phyloP scores from a whole-genome alignment of 2,113 vertebrate species.

The Acrocephalus arundinaceus region DNA sequence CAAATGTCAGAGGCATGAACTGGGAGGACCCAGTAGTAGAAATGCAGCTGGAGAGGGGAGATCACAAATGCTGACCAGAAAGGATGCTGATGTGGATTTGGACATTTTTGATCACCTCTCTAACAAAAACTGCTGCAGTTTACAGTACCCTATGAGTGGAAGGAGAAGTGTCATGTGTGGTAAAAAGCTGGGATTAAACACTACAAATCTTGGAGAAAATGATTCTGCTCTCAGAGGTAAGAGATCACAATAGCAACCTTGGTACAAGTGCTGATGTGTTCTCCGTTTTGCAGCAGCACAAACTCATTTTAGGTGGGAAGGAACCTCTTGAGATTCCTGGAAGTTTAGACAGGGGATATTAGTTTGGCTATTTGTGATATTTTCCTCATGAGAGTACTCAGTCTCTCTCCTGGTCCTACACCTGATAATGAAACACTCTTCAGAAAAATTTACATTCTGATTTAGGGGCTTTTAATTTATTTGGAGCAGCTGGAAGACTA shows the following conservation, averaged over 20 bases:
- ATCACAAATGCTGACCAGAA: neutral
- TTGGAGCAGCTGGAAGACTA: neutral
- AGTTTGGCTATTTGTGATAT: neutral
- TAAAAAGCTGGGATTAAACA: slow-evolving; percentile 30
- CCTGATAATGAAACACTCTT: neutral
- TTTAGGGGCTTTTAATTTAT: neutral
- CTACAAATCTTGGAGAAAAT: neutral
- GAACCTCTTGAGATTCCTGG: neutral
- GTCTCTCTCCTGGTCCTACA: neutral
- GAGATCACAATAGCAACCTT: neutral
- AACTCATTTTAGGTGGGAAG: neutral
- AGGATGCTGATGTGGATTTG: slow-evolving; percentile 29
- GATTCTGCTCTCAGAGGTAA: slow-evolving; percentile 63
- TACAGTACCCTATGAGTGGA: slow-evolving; percentile 76
- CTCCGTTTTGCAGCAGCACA: neutral
- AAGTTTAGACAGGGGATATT: neutral
- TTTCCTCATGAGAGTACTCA: neutral
- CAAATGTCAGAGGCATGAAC: slow-evolving; percentile 53
- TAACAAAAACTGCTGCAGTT: neutral
- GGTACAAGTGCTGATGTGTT: neutral
- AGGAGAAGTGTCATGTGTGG: slow-evolving; percentile 74
- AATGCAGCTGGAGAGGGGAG: neutral
- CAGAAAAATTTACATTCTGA: neutral
- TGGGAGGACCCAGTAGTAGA: slow-evolving; percentile 33
- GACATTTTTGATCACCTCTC: slow-evolving; percentile 33